Conservation (phyloP, 2,797 vertebrate species). For the Urophycis tenuis region DNA sequence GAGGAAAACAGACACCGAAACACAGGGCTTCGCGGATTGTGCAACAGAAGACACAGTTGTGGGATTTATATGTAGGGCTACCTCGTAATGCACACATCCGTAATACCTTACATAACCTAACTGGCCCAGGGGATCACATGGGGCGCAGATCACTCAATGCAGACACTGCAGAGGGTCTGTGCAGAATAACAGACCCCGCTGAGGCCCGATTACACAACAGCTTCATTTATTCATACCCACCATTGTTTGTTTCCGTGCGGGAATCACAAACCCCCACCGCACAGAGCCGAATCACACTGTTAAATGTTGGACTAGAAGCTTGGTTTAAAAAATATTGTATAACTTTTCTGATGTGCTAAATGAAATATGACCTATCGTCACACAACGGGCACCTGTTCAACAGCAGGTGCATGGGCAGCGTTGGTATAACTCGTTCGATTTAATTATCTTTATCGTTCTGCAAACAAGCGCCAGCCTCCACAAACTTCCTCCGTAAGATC, state of each 20-base stretch:
- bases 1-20: conserved; percentile 15
- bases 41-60: conserved; percentile 14
- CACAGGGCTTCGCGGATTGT: neutral
- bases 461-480: conserved; percentile 6
- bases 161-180: neutral
- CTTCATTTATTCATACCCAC: neutral
- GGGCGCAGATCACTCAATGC: neutral
- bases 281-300: neutral
- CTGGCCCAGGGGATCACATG: neutral
- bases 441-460: neutral
- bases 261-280: neutral
- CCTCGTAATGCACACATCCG: conserved; percentile 20
- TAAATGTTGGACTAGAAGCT: neutral
- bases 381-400: neutral
- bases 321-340: neutral
- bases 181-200: neutral
- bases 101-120: conserved; percentile 23
- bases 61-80: conserved; percentile 18
- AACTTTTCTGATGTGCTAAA: neutral
- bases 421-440: neutral
- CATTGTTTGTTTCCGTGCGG: neutral
- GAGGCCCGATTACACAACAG: neutral
- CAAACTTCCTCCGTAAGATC: neutral
- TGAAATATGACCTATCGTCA: neutral
- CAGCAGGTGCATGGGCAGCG: neutral